Percentiles rank a stretch among this genome's conserved stretches.
These are phyloP conservation scores for Atherix ibis DNA, from an alignment of 2,888 invertebrate species.

Conservation along the genomic window DNA sequence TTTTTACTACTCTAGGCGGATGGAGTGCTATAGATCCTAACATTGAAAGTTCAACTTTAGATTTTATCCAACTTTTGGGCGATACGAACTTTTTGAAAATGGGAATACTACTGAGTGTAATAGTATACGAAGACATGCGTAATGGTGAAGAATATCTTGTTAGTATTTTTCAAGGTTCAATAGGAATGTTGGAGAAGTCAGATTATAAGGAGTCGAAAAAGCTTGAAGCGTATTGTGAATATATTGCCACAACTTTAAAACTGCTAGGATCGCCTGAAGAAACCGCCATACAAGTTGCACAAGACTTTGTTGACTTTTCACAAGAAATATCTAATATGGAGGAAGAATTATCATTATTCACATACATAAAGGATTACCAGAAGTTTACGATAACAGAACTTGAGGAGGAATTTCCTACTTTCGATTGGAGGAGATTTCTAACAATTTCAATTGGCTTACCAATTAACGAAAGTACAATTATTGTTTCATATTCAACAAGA, in stretches of 20 bases:
- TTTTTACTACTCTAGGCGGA: slow-evolving; percentile 54
- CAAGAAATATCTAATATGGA: too few relatives aligned
- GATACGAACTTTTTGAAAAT: slow-evolving; percentile 63
- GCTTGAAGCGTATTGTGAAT: not conserved
- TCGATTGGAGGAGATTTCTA: slow-evolving; percentile 51
- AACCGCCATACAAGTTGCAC: too few relatives aligned
- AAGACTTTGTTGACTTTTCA: too few relatives aligned
- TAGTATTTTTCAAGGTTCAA: slow-evolving; percentile 49
- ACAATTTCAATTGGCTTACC: slow-evolving; percentile 44
- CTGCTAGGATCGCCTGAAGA: too few relatives aligned
- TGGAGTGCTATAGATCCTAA: too few relatives aligned
- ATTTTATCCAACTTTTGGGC: slow-evolving; percentile 52
- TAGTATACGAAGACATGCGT: slow-evolving; percentile 7
- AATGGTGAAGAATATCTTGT: slow-evolving; percentile 52
- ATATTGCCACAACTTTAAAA: not conserved
- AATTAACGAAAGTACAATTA: too few relatives aligned
- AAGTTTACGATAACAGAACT: slow-evolving; percentile 54
- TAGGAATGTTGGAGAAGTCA: slow-evolving; percentile 46
- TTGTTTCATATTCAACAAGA: too few relatives aligned
- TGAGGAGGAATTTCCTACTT: slow-evolving; percentile 44
- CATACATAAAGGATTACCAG: too few relatives aligned
- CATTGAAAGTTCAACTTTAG: slow-evolving; percentile 46
- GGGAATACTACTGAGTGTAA: slow-evolving; percentile 78
- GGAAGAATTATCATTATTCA: too few relatives aligned
- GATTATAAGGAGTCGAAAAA: slow-evolving; percentile 18